Base-by-base conservation (phyloP, 1,140 invertebrate genomes). In the Cotesia glomerata region DNA sequence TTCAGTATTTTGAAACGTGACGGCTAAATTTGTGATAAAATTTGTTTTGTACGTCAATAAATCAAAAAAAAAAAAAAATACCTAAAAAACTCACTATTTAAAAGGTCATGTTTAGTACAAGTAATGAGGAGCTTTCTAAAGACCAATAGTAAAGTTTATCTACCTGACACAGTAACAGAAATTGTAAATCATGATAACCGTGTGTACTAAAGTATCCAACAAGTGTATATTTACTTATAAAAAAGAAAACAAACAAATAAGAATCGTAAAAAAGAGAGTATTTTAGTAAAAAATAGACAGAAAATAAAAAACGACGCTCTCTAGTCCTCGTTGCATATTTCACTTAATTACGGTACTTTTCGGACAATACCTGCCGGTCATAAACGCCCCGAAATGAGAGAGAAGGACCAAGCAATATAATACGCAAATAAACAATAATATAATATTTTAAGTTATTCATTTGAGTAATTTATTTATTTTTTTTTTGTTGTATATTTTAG, bases 321-420 rank as follows among this genome's bases (percentile, higher is more conserved):
- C 13, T 3, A 52, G 49, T 13, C 39, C n/a, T n/a, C 7, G n/a
- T 65, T 65, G 69, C 26, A 70, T 63, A 62, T 70, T 70, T 26
- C 58, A 26, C 36, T 70, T 70, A 70, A 70, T 70, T 70, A 70
- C 69, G 69, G 69, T 70, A 26, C 69, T 63, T 65, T 35, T 26
- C 3, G 2, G 13, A 63, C 26, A 39, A 26, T 32, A 66, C 67
- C 58, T 69, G 59, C 16, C 8, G 11, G 18, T 36, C 61, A 65
- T 71, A 71, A 71, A 71, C 32, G 13, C 14, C 13, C 9, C 7
- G 49, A 14, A 71, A 14, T 16, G 39, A 7, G 32, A 34, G 49
- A 7, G 11, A 45, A 7, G 5, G 39, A 45, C 39, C 3, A 45
- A 7, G 39, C 39, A 45, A 45, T 45, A 45, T 45, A 62, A 16